These are phyloP conservation scores for Ormyrus nitidulus DNA, from an alignment of 2,888 invertebrate genomes.

Conservation along the genomic window DNA sequence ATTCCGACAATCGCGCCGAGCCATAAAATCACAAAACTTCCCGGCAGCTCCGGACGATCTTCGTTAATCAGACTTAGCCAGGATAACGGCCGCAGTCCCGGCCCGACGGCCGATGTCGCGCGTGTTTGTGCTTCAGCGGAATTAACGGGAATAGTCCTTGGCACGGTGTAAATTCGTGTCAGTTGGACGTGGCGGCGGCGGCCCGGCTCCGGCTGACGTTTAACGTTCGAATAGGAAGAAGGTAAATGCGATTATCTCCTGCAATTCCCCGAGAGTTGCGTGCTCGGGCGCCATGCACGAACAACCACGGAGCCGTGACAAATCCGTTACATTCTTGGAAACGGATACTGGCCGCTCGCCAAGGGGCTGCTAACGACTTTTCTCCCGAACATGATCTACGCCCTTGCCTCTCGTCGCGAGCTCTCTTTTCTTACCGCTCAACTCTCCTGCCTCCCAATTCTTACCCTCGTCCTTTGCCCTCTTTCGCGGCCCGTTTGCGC, in stretches of 20 bases:
- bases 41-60: too few species aligned
- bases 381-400: conserved; percentile 68
- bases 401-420: conserved; percentile 48
- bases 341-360: conserved; percentile 69
- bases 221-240: conserved; percentile 62
- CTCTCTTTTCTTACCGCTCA: background rate
- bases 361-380: conserved; percentile 68
- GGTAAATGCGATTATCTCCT: conserved; percentile 68
- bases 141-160: conserved; percentile 70
- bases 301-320: conserved; percentile 63
- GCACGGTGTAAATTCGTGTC: conserved; percentile 69
- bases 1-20: too few species aligned
- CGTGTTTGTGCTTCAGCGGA: background rate
- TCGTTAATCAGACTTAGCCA: too few species aligned
- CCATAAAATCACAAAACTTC: too few species aligned
- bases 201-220: conserved; percentile 60
- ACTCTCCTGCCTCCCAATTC: too few species aligned
- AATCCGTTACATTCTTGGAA: conserved; percentile 73
- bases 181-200: conserved; percentile 57
- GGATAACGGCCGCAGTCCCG: too few species aligned
- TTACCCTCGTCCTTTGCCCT: too few species aligned
- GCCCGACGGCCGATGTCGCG: background rate
- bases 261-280: conserved; percentile 43
- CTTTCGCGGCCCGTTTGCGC: too few species aligned
- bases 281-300: background rate